phyloP scores from a whole-genome alignment of 2,797 vertebrate genomes.

The Lithobates sylvaticus region DNA sequence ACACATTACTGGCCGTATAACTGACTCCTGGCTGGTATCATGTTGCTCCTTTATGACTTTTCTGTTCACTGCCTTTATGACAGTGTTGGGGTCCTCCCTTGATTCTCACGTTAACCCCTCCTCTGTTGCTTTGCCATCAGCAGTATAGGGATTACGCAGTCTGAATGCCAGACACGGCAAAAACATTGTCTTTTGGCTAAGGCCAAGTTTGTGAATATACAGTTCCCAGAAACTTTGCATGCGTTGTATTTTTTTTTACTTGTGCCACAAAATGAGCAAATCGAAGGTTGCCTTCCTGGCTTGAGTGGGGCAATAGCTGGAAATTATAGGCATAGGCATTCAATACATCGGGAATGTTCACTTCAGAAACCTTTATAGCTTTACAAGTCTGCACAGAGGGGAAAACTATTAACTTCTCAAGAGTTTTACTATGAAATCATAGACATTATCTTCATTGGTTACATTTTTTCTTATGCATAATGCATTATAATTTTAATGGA shows the following conservation, averaged over 20 bases:
- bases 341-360: not conserved
- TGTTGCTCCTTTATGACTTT: conserved; percentile 60
- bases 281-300: not conserved
- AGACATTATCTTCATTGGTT: conserved; percentile 11
- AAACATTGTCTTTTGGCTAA: conserved; percentile 13
- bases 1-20: conserved; percentile 57
- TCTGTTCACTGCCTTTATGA: conserved; percentile 56
- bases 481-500: conserved; percentile 12
- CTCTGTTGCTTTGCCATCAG: conserved; percentile 25
- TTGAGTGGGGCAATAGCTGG: not conserved
- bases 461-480: conserved; percentile 33
- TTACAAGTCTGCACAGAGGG: conserved; percentile 19
- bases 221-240: not conserved
- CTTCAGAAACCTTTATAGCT: conserved; percentile 13
- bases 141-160: conserved; percentile 9
- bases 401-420: conserved; percentile 29
- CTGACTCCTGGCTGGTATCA: conserved; percentile 56
- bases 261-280: conserved; percentile 23
- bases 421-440: conserved; percentile 37
- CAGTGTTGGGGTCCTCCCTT: conserved; percentile 54
- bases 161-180: conserved; percentile 22
- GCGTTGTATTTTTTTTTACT: not conserved
- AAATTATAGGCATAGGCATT: not conserved
- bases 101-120: conserved; percentile 51
- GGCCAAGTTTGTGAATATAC: not conserved